phyloP scores from a whole-genome alignment of 2,888 invertebrate genomes.

The Entomobrya multifasciata region DNA sequence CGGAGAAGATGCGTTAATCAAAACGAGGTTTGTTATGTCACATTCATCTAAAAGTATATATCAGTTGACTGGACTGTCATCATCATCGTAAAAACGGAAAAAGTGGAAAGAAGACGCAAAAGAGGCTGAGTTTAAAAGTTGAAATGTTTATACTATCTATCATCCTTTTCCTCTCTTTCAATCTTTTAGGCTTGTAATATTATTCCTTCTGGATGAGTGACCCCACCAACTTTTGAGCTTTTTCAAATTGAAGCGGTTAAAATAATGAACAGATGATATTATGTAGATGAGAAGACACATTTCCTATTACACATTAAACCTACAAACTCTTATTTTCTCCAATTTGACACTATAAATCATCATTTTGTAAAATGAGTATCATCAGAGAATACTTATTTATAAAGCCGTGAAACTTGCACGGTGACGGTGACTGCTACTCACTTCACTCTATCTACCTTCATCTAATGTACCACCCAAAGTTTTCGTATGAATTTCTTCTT shows the following conservation, averaged over 20 bases:
- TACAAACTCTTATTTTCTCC: conserved; percentile 14
- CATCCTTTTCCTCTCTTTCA: conserved; percentile 38
- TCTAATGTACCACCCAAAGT: neutral
- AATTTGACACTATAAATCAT: conserved; percentile 1
- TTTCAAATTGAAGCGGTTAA: conserved; percentile 68
- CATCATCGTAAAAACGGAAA: conserved; percentile 52
- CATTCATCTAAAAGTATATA: conserved; percentile 60
- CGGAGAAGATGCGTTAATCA: conserved; percentile 47
- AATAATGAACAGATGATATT: conserved; percentile 57
- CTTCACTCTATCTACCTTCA: conserved; percentile 14
- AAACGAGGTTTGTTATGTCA: conserved; percentile 67
- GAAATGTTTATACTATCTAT: conserved; percentile 46
- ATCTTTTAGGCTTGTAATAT: conserved; percentile 60
- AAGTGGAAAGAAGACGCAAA: conserved; percentile 1
- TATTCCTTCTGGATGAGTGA: conserved; percentile 71
- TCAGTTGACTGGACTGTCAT: conserved; percentile 70
- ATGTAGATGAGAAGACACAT: conserved; percentile 39
- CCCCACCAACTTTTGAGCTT: conserved; percentile 66
- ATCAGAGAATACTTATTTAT: conserved; percentile 33
- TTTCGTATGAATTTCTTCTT: conserved; percentile 24
- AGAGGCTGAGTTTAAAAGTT: conserved; percentile 28
- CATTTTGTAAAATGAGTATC: neutral
- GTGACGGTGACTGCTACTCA: neutral
- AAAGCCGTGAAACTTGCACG: neutral
- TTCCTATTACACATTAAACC: neutral